Percentiles rank a stretch among this genome's conserved stretches.
These are phyloP conservation scores for Hetaerina titia DNA, from an alignment of 2,888 invertebrate species.

Conservation along the genomic window DNA sequence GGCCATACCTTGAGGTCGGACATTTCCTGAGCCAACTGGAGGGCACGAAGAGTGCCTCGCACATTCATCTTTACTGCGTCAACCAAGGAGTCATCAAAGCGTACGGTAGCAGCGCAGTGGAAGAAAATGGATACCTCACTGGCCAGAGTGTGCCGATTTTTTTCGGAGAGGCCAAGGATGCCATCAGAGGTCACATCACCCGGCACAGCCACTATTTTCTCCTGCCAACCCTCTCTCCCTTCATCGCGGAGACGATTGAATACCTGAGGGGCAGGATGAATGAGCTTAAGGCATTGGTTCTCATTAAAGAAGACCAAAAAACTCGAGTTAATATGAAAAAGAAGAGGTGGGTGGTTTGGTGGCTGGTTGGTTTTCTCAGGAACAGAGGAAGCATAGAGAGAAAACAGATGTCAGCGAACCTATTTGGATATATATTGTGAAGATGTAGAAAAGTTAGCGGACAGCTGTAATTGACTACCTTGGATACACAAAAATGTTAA, in stretches of 20 bases:
- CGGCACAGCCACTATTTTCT: constrained; percentile 51
- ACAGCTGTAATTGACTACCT: too few relatives aligned
- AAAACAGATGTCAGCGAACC: too few relatives aligned
- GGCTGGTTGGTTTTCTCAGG: too few relatives aligned
- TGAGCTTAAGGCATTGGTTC: too few relatives aligned
- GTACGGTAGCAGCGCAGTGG: constrained; percentile 67
- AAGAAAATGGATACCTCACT: constrained; percentile 45
- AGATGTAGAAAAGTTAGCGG: too few relatives aligned
- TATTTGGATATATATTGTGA: too few relatives aligned
- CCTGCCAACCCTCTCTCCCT: constrained; percentile 6
- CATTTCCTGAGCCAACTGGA: constrained; percentile 58
- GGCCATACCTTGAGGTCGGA: constrained; percentile 19
- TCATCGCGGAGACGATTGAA: constrained; percentile 49
- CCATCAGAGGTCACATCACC: constrained; percentile 56
- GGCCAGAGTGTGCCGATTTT: constrained; percentile 18
- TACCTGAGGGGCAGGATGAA: constrained; percentile 13
- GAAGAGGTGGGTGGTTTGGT: too few relatives aligned
- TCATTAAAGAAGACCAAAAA: too few relatives aligned
- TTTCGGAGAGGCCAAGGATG: background rate
- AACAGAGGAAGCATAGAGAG: too few relatives aligned
- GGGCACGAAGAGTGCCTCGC: constrained; percentile 52
- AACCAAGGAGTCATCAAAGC: constrained; percentile 67
- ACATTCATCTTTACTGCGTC: constrained; percentile 59
- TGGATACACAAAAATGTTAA: too few relatives aligned
- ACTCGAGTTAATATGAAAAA: too few relatives aligned